Base-by-base conservation (phyloP, 2,113 vertebrate genomes). In the Lycaon pictus region DNA sequence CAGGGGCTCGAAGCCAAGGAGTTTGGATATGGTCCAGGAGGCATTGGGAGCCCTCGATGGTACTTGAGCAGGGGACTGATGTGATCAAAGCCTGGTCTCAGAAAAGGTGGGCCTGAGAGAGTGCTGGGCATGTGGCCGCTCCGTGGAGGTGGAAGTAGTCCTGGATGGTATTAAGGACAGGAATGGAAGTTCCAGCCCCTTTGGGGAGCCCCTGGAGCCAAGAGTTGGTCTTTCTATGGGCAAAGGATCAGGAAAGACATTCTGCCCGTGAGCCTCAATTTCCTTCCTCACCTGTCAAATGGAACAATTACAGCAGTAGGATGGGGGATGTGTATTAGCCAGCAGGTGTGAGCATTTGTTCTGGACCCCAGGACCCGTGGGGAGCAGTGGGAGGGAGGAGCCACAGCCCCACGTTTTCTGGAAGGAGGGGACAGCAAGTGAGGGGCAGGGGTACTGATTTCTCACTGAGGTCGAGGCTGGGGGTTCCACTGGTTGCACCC, bases 331-430 rank as follows among this genome's bases (percentile, higher is more conserved):
- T 4, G 13, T 48, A 1, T 85, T 60, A 58, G 90, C 87, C 20
- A 8, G 3, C 8, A 5, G 58, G 6, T 3, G 22, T 12, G 90
- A 82, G 25, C 15, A 0, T 67, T 60, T 72, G 60, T 72, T 72
- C 55, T 10, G 58, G 86, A 74, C 27, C 43, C 58, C 5, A 8
- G 63, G 51, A n/a, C 15, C 53, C 2, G 12, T n/a, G 17, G 35
- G 53, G 12, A 63, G 79, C 3, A 0, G 7, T 23, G 13, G 63
- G 29, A 27, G 16, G 32, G 19, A 27, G 27, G 53, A 43, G 32
- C 65, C 32, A 0, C 23, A 9, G 37, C 62, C 43, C 5, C 0
- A 5, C 1, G 22, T 43, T 1, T 32, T 63, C 71, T 43, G n/a
- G 56, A n/a, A 69, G 43, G 69, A 22, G 74, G 12, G 29, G 76